A percentile compares a stretch with the other conserved stretches of the same genome.
phyloP scores from a whole-genome alignment of 2,888 invertebrate species.

The Dicroscelio sp. region DNA sequence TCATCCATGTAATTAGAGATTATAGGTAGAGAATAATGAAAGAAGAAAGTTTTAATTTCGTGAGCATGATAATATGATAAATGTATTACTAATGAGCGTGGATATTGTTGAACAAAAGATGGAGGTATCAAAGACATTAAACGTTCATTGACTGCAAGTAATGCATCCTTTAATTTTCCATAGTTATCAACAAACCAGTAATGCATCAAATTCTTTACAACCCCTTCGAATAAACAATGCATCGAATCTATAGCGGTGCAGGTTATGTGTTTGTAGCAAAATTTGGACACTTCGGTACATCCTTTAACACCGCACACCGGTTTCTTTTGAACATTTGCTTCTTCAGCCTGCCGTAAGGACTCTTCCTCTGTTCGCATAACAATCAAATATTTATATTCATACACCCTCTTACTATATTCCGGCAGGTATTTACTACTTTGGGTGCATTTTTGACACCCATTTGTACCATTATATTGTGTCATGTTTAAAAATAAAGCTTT shows the following conservation, averaged over 20 bases:
- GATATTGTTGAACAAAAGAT: not conserved
- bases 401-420: conserved; percentile 24
- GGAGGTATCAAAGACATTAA: too few species aligned
- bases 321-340: not conserved
- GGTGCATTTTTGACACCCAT: conserved; percentile 40
- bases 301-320: conserved; percentile 69
- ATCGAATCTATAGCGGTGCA: conserved; percentile 63
- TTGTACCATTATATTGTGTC: conserved; percentile 61
- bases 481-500: conserved; percentile 71
- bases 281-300: conserved; percentile 42
- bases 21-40: not conserved
- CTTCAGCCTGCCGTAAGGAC: not conserved
- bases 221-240: conserved; percentile 71
- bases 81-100: not conserved
- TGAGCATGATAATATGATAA: not conserved
- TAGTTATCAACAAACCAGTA: conserved; percentile 48
- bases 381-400: conserved; percentile 56
- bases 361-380: conserved; percentile 54
- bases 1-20: not conserved
- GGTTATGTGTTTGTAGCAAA: conserved; percentile 49
- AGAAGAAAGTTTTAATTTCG: not conserved
- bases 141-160: too few species aligned
- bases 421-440: not conserved
- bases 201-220: conserved; percentile 22
- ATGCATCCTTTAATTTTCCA: not conserved